Evolutionary conservation across 2,797 vertebrate genomes (phyloP).

Genomic region (Erpetoichthys calabaricus): DNA sequence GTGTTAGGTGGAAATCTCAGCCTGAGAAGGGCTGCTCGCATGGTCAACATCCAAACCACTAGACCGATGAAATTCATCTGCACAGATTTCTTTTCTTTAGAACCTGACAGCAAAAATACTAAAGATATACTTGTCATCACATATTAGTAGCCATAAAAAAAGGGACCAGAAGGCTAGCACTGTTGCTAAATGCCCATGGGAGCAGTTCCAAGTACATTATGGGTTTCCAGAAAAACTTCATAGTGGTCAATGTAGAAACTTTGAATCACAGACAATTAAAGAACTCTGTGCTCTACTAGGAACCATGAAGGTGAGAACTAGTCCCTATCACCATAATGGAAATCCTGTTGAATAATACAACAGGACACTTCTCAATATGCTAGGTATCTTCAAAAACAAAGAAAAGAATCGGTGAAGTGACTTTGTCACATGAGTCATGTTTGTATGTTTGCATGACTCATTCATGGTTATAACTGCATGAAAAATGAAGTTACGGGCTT

Average conservation of each 20-base stretch:
- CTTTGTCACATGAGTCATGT: no score
- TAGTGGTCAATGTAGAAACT: slow-evolving; percentile 5
- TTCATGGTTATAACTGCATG: slow-evolving; percentile 11
- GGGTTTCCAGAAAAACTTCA: slow-evolving; percentile 5
- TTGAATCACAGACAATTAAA: slow-evolving; percentile 1
- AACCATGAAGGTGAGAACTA: background rate
- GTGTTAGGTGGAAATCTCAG: slow-evolving; percentile 5
- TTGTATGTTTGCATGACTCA: no score
- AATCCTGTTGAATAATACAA: slow-evolving; percentile 9
- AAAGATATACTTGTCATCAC: slow-evolving; percentile 14
- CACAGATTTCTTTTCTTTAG: slow-evolving; percentile 4
- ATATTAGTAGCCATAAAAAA: slow-evolving; percentile 6
- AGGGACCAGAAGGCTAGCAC: slow-evolving; percentile 13
- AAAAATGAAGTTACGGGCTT: slow-evolving; percentile 3
- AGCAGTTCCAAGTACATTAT: slow-evolving; percentile 8
- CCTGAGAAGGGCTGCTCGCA: slow-evolving; percentile 6
- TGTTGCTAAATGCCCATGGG: slow-evolving; percentile 9
- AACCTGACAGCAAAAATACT: slow-evolving; percentile 10
- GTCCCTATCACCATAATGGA: background rate
- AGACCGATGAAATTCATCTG: slow-evolving; percentile 5
- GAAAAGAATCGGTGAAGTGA: slow-evolving; percentile 5
- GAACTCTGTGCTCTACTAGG: slow-evolving; percentile 4
- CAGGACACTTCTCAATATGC: slow-evolving; percentile 3
- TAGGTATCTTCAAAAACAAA: slow-evolving; percentile 8
- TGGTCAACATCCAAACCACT: slow-evolving; percentile 7